A percentile compares a stretch with the other conserved stretches of the same genome.
Evolutionary conservation across 1,140 invertebrate species (phyloP).

Genomic region (Hylyphantes graminicola): DNA sequence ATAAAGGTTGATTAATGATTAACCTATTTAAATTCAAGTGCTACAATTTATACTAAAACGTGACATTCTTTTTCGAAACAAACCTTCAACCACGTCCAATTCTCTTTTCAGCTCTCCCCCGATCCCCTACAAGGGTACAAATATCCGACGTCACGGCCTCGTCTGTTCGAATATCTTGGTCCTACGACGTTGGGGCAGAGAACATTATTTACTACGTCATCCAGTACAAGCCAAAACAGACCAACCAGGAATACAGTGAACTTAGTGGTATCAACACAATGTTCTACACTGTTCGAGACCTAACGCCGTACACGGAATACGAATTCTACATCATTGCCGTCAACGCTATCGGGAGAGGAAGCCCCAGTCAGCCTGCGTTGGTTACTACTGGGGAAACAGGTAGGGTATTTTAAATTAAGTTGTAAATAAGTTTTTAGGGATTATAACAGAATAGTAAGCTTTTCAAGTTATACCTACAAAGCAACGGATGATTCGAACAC

Average conservation of each 20-base stretch:
- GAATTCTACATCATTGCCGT: conserved; percentile 96
- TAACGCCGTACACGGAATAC: conserved; percentile 96
- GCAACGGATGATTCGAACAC: too few relatives aligned
- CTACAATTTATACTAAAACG: too few relatives aligned
- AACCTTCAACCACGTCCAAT: too few relatives aligned
- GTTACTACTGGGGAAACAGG: conserved; percentile 97
- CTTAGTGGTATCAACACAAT: conserved; percentile 92
- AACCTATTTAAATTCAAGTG: too few relatives aligned
- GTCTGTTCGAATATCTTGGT: conserved; percentile 90
- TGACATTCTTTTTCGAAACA: too few relatives aligned
- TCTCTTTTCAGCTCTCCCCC: conserved; percentile 81
- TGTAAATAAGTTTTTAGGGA: background rate
- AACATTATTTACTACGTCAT: conserved; percentile 94
- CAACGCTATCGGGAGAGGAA: conserved; percentile 90
- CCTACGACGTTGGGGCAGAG: conserved; percentile 79
- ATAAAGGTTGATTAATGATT: too few relatives aligned
- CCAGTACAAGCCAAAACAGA: conserved; percentile 91
- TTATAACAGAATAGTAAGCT: too few relatives aligned
- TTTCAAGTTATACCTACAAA: too few relatives aligned
- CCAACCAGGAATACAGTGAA: conserved; percentile 72
- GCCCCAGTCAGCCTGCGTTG: conserved; percentile 83
- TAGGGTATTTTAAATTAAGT: conserved; percentile 67
- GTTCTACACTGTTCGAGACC: conserved; percentile 87
- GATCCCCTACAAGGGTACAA: conserved; percentile 85
- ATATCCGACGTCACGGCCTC: conserved; percentile 93